Conservation (phyloP, 92 coral and sea anemone species). For the Phenganax stokvisi region DNA sequence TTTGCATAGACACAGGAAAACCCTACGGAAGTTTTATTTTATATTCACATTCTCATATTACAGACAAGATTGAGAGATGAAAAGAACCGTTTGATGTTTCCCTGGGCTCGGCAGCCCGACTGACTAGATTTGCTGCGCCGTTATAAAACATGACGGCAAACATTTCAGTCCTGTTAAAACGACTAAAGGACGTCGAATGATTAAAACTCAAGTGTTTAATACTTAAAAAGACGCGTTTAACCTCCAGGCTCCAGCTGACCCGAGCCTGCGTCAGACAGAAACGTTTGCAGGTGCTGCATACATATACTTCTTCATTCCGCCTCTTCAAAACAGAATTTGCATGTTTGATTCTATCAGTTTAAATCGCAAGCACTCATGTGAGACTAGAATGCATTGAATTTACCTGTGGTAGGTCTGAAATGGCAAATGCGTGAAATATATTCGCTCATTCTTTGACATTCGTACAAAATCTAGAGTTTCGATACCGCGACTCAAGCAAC, state of each 20-base stretch:
- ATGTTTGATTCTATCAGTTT: conserved; percentile 23
- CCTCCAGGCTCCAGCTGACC: conserved; percentile 13
- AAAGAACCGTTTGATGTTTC: too few relatives aligned
- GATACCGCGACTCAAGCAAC: conserved; percentile 24
- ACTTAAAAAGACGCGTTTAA: neutral
- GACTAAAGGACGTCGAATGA: too few relatives aligned
- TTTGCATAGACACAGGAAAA: too few relatives aligned
- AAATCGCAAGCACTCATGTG: conserved; percentile 38
- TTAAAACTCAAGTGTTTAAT: too few relatives aligned
- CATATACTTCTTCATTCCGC: neutral
- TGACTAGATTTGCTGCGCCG: too few relatives aligned
- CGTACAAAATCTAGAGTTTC: conserved; percentile 35
- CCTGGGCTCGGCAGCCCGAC: too few relatives aligned
- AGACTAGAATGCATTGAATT: conserved; percentile 39
- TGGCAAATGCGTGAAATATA: conserved; percentile 40
- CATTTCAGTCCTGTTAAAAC: too few relatives aligned
- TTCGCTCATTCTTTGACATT: conserved; percentile 24
- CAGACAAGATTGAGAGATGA: too few relatives aligned
- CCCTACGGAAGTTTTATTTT: too few relatives aligned
- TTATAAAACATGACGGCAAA: too few relatives aligned
- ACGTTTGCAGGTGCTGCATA: conserved; percentile 24
- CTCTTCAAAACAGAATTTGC: conserved; percentile 29
- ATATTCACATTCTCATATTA: too few relatives aligned
- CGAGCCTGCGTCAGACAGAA: conserved; percentile 10
- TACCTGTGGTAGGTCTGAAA: conserved; percentile 25